These are phyloP conservation scores for Lepas anatifera DNA, from an alignment of 2,888 invertebrate genomes.

Conservation along the genomic window DNA sequence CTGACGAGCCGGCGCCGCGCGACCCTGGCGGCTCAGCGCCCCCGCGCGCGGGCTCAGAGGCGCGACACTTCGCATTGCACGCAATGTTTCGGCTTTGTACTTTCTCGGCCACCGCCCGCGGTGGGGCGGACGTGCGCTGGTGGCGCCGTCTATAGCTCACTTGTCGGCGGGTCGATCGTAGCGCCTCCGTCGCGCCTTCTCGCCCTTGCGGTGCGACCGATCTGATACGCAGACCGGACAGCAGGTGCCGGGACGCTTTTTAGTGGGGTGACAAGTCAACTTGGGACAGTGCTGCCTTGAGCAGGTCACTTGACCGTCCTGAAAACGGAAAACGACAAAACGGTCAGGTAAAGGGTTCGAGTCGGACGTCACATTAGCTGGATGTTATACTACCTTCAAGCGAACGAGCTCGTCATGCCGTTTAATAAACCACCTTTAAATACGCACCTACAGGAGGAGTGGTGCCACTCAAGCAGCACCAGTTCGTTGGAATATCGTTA, in stretches of 20 bases:
- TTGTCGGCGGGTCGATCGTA: background rate
- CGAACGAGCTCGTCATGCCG: too few species aligned
- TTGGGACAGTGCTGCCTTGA: conserved; percentile 30
- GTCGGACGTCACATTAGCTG: background rate
- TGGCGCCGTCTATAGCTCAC: conserved; percentile 13
- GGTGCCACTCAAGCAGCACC: too few species aligned
- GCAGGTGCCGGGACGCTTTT: conserved; percentile 30
- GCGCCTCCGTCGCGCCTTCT: background rate
- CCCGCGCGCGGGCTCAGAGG: conserved; percentile 42
- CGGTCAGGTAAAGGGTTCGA: too few species aligned
- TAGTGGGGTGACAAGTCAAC: conserved; percentile 28
- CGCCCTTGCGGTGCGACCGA: background rate
- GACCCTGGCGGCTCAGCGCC: too few species aligned
- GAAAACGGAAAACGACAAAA: conserved; percentile 32
- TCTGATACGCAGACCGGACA: conserved; percentile 32
- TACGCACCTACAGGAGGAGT: too few species aligned
- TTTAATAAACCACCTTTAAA: too few species aligned
- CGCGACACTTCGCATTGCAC: conserved; percentile 80
- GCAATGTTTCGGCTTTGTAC: conserved; percentile 79
- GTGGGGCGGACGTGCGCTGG: background rate
- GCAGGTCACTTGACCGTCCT: conserved; percentile 30
- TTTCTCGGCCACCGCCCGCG: conserved; percentile 47
- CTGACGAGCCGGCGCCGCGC: too few species aligned
- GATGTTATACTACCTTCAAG: too few species aligned
- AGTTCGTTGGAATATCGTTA: too few species aligned